Evolutionary conservation across 2,797 vertebrate species (phyloP).

Genomic region (Sebastes aleutianus): DNA sequence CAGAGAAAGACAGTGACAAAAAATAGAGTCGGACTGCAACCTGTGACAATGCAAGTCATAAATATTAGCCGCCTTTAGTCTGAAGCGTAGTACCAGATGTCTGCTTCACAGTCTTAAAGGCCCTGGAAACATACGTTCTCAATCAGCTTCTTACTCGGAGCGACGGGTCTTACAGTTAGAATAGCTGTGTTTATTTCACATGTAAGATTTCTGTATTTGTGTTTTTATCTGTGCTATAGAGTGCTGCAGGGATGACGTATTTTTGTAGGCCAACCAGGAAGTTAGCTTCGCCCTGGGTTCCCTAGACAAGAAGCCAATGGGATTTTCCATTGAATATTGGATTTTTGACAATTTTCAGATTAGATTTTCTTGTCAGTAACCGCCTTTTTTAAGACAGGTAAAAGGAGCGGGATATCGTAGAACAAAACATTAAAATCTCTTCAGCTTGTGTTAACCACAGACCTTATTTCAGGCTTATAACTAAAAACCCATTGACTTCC

Average conservation of each 20-base stretch:
- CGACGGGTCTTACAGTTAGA: not conserved
- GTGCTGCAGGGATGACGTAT: too few relatives aligned
- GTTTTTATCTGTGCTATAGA: not conserved
- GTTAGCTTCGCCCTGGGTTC: not conserved
- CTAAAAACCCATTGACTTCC: too few relatives aligned
- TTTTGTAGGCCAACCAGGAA: too few relatives aligned
- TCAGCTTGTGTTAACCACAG: too few relatives aligned
- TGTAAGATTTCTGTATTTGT: not conserved
- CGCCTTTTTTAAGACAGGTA: too few relatives aligned
- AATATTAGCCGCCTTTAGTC: conserved; percentile 7
- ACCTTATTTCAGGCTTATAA: too few relatives aligned
- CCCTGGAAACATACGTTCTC: not conserved
- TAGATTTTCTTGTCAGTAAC: too few relatives aligned
- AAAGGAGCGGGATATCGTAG: too few relatives aligned
- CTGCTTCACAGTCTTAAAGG: not conserved
- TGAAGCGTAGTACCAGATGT: conserved; percentile 8
- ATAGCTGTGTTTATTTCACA: not conserved
- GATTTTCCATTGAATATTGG: too few relatives aligned
- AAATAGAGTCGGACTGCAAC: conserved; percentile 1
- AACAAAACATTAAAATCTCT: too few relatives aligned
- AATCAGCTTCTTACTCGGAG: not conserved
- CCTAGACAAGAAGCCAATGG: too few relatives aligned
- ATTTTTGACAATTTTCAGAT: too few relatives aligned
- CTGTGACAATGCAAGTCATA: conserved; percentile 39
- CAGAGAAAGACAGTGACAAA: not conserved